These are phyloP conservation scores for Haliclona indistincta DNA, from an alignment of 37 sponge, comb jelly and placozoan genomes.

Conservation along the genomic window DNA sequence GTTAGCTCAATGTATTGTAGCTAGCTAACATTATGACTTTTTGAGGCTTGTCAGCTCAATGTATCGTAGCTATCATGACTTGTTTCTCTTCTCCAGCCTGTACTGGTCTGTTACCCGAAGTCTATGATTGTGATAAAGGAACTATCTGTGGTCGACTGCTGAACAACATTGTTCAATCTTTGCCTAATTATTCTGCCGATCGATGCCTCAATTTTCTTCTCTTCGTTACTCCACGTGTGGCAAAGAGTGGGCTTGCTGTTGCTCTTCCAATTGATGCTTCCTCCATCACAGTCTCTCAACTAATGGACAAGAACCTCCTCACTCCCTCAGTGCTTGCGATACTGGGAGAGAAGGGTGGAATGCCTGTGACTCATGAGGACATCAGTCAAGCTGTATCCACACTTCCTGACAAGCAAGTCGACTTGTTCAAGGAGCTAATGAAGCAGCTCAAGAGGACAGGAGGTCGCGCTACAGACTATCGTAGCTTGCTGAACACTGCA, in stretches of 20 bases:
- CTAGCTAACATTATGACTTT: too few species aligned
- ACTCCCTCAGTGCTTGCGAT: background rate
- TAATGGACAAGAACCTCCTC: background rate
- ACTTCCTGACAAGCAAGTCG: too few species aligned
- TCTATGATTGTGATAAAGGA: background rate
- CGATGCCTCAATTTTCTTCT: background rate
- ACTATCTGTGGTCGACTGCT: background rate
- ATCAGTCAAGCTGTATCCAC: too few species aligned
- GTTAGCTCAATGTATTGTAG: too few species aligned
- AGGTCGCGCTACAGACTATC: too few species aligned
- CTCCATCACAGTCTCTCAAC: background rate
- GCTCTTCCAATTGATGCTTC: background rate
- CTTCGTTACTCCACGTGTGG: background rate
- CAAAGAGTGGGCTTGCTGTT: conserved; percentile 2
- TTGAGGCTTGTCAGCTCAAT: too few species aligned
- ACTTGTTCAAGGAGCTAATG: too few species aligned
- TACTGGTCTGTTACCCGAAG: background rate
- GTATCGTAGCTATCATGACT: too few species aligned
- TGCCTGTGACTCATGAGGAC: too few species aligned
- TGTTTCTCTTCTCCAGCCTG: background rate
- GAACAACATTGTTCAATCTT: background rate
- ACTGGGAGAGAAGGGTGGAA: too few species aligned
- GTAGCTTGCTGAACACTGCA: too few species aligned
- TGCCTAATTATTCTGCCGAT: background rate
- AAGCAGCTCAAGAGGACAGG: too few species aligned